A percentile compares a stretch with the other conserved stretches of the same genome.
Evolutionary conservation across 2,797 vertebrate species (phyloP).

Genomic region (Phataginus tricuspis): DNA sequence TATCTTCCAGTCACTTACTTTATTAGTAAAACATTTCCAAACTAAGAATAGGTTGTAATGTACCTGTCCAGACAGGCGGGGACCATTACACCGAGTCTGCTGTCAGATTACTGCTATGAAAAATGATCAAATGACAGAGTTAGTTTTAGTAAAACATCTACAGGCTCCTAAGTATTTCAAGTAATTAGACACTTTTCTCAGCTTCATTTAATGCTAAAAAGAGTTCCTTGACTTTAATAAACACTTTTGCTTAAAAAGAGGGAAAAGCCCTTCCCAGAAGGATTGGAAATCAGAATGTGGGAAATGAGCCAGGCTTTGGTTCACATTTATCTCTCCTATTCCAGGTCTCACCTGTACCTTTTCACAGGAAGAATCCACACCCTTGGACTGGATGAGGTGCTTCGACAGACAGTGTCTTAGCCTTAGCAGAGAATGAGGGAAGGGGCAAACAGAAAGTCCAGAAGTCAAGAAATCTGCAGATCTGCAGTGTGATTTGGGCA

Average conservation of each 20-base stretch:
- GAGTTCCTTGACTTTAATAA: constrained; percentile 24
- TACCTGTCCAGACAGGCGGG: background rate
- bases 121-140: constrained; percentile 20
- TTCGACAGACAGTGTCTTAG: background rate
- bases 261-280: background rate
- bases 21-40: constrained; percentile 28
- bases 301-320: background rate
- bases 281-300: background rate
- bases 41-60: background rate
- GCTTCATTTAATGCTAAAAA: background rate
- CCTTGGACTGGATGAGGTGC: background rate
- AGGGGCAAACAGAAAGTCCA: background rate
- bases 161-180: background rate
- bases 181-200: background rate
- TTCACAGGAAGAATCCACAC: background rate
- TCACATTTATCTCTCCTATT: background rate
- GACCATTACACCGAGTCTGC: background rate
- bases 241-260: background rate
- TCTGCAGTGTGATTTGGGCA: background rate
- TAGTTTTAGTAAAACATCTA: background rate
- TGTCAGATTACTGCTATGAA: background rate
- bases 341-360: background rate
- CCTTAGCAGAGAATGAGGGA: background rate
- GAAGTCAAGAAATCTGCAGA: background rate
- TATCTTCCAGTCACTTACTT: background rate